phyloP scores from a whole-genome alignment of 2,888 invertebrate species.

The Poecilobothrus nobilitatus region DNA sequence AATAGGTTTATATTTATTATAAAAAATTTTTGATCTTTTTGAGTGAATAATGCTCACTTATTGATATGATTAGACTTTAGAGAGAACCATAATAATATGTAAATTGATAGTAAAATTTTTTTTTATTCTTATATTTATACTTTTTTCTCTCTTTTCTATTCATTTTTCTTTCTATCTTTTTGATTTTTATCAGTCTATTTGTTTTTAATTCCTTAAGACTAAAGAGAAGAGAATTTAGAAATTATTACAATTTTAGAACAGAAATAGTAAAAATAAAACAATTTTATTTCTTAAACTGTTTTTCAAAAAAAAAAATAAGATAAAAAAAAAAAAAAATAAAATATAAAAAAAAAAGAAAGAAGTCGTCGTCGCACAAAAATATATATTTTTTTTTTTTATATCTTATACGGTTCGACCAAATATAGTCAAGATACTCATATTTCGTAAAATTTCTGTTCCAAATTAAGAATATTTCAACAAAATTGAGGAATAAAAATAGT shows the following conservation, averaged over 20 bases:
- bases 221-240: background rate
- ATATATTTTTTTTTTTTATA: background rate
- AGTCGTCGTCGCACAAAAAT: background rate
- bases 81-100: no score
- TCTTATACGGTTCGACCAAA: slow-evolving; percentile 46
- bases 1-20: no score
- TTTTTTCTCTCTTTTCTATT: no score
- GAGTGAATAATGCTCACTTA: no score
- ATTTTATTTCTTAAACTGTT: no score
- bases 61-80: no score
- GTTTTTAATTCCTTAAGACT: no score
- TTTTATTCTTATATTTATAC: no score
- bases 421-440: slow-evolving; percentile 59
- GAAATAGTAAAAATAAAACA: background rate
- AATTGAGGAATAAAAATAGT: slow-evolving; percentile 13
- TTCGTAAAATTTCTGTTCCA: slow-evolving; percentile 51
- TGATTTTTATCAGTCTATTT: no score
- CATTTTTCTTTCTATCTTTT: no score
- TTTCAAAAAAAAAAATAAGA: background rate
- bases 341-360: background rate
- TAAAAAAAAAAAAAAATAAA: background rate
- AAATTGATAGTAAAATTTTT: no score
- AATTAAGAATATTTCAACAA: slow-evolving; percentile 51
- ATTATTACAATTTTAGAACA: background rate
- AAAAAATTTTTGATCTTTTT: no score